phyloP scores from a whole-genome alignment of 2,888 invertebrate genomes.

The Drosophila helvetica region DNA sequence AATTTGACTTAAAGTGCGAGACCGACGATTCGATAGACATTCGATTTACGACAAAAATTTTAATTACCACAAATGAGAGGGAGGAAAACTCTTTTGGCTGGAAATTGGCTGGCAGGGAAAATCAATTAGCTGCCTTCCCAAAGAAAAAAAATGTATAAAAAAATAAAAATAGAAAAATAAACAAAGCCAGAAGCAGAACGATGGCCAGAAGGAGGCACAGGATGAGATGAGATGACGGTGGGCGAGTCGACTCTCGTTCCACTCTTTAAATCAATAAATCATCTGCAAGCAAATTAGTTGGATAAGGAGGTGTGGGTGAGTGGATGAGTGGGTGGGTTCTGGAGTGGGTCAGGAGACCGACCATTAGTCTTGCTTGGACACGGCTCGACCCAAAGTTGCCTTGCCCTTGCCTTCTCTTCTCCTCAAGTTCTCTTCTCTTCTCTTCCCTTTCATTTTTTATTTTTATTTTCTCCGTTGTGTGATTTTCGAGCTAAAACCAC shows the following conservation, averaged over 20 bases:
- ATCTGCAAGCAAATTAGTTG: conserved; percentile 79
- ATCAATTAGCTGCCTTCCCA: conserved; percentile 63
- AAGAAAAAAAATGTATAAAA: conserved; percentile 16
- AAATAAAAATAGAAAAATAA: conserved; percentile 62
- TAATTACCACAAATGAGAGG: conserved; percentile 34
- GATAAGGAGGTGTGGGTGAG: conserved; percentile 15
- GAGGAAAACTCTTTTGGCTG: conserved; percentile 62
- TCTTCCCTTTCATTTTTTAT: neutral
- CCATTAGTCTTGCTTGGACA: conserved; percentile 76
- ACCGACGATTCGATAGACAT: conserved; percentile 1
- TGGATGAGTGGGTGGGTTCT: neutral
- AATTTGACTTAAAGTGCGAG: conserved; percentile 1
- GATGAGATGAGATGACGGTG: neutral
- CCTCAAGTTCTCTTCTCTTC: conserved; percentile 6
- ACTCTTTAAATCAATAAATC: conserved; percentile 78
- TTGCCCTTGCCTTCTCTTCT: conserved; percentile 18
- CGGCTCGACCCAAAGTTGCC: conserved; percentile 43
- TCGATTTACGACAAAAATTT: conserved; percentile 23
- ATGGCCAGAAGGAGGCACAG: neutral
- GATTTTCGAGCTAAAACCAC: conserved; percentile 49
- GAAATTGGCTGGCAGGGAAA: conserved; percentile 61
- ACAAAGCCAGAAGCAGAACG: conserved; percentile 54
- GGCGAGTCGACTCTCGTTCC: neutral
- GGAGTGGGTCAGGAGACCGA: conserved; percentile 32
- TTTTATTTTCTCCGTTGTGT: conserved; percentile 11